phyloP scores from a whole-genome alignment of 2,113 vertebrate genomes.

The Plotosus lineatus region DNA sequence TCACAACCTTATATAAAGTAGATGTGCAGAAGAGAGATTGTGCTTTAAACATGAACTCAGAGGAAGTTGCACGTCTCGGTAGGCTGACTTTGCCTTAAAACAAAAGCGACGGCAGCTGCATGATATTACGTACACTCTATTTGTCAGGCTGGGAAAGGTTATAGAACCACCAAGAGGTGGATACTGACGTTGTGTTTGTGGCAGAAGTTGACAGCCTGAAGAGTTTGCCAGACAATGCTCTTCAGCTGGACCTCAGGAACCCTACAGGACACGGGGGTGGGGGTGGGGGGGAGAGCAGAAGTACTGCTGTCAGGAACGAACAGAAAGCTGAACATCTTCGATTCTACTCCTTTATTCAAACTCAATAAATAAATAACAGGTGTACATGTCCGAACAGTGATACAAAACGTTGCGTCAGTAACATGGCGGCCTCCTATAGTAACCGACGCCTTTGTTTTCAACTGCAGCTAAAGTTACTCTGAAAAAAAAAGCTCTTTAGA shows the following conservation, averaged over 20 bases:
- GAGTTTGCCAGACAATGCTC: slow-evolving; percentile 92
- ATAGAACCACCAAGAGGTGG: not conserved
- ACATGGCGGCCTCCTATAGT: slow-evolving; percentile 60
- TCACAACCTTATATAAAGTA: not conserved
- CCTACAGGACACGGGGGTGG: slow-evolving; percentile 65
- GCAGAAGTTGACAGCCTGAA: slow-evolving; percentile 95
- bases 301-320: slow-evolving; percentile 11
- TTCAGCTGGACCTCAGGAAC: slow-evolving; percentile 89
- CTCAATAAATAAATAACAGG: too few species aligned
- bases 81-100: not conserved
- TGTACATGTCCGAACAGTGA: slow-evolving; percentile 37
- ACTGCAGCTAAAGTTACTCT: slow-evolving; percentile 68
- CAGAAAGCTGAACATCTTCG: slow-evolving; percentile 33
- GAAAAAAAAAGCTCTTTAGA: slow-evolving; percentile 47
- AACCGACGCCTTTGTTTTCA: slow-evolving; percentile 68
- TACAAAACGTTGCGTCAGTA: slow-evolving; percentile 53
- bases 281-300: slow-evolving; percentile 44
- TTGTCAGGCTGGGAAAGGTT: not conserved
- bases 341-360: slow-evolving; percentile 25
- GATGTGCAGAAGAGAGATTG: not conserved
- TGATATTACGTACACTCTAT: not conserved
- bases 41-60: not conserved
- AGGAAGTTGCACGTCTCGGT: not conserved
- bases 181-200: slow-evolving; percentile 91
- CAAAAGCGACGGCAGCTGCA: not conserved